Conservation (phyloP, 2,113 vertebrate species). For the Meleagris gallopavo region DNA sequence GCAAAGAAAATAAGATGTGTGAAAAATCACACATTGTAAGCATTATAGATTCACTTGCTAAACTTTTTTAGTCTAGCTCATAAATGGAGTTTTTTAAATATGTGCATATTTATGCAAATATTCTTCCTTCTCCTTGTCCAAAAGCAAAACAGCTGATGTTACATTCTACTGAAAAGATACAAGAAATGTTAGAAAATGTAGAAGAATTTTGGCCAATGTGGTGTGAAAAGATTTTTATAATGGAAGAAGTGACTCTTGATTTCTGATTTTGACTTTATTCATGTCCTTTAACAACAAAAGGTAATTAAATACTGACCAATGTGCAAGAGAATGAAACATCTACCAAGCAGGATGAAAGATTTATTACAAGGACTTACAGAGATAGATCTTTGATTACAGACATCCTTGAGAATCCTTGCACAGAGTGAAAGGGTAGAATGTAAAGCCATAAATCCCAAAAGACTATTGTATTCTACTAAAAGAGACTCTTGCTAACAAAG, state of each 20-base stretch:
- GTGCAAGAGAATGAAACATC: conserved; percentile 29
- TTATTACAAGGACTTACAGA: conserved; percentile 54
- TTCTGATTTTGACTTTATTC: conserved; percentile 37
- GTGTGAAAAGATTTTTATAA: background rate
- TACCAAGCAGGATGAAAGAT: conserved; percentile 45
- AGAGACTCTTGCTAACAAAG: background rate
- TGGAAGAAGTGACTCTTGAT: background rate
- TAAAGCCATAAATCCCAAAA: conserved; percentile 55
- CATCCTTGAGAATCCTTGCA: conserved; percentile 59
- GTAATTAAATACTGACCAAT: conserved; percentile 59
- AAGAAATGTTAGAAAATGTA: background rate
- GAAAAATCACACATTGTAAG: background rate
- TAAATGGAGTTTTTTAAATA: background rate
- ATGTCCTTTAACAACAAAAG: conserved; percentile 50
- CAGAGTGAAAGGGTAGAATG: conserved; percentile 29
- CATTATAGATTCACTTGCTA: background rate
- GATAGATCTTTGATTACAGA: conserved; percentile 52
- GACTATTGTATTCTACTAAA: conserved; percentile 27
- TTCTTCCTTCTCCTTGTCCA: background rate
- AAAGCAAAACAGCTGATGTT: background rate
- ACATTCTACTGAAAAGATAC: background rate
- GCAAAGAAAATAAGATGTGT: background rate
- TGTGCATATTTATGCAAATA: background rate
- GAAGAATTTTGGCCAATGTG: background rate
- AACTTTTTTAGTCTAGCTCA: background rate